These are phyloP conservation scores for Odontophorus gujanensis DNA, from an alignment of 2,113 vertebrate species.

Conservation along the genomic window DNA sequence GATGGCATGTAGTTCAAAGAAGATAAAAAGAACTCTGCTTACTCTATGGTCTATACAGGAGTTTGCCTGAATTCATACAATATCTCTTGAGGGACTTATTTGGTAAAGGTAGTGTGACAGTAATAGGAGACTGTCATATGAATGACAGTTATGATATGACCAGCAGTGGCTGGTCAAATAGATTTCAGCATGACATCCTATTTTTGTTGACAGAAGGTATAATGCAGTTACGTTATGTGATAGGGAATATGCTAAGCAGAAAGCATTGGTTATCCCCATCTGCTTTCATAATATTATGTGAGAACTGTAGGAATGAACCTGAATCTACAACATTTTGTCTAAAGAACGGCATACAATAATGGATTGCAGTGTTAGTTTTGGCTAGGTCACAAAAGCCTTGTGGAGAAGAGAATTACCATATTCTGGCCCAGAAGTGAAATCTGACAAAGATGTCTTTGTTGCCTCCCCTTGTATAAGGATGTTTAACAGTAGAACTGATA, in stretches of 20 bases:
- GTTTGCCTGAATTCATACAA: background rate
- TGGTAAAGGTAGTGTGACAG: background rate
- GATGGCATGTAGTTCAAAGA: background rate
- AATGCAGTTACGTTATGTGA: background rate
- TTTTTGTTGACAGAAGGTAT: slow-evolving; percentile 29
- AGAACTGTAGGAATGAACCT: background rate
- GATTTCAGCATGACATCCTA: background rate
- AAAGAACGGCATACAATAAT: background rate
- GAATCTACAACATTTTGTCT: background rate
- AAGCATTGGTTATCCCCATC: background rate
- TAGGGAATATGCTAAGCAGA: slow-evolving; percentile 1
- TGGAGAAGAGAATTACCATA: background rate
- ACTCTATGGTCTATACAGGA: background rate
- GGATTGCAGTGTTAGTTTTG: background rate
- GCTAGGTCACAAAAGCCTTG: background rate
- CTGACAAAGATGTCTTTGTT: background rate
- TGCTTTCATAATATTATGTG: background rate
- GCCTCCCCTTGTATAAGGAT: background rate
- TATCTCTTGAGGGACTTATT: background rate
- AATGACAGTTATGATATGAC: background rate
- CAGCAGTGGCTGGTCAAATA: background rate
- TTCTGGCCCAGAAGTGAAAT: background rate
- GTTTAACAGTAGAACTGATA: background rate
- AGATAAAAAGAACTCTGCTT: background rate
- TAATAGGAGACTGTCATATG: background rate